Evolutionary conservation across 1,140 invertebrate genomes (phyloP).

Genomic region (Chionoecetes opilio): DNA sequence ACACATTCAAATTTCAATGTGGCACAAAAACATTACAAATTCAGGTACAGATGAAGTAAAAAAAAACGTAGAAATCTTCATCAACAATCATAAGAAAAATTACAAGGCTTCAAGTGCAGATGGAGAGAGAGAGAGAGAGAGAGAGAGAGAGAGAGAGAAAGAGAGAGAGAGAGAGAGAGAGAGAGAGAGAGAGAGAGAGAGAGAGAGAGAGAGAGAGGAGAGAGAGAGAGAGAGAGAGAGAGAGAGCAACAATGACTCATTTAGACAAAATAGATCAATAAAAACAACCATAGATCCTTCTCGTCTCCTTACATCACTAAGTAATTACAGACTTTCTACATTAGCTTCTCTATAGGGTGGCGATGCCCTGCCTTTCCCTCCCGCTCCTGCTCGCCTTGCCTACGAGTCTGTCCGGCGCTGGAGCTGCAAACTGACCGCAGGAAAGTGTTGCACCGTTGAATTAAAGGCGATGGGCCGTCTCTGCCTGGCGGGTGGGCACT

Average conservation of each 20-base stretch:
- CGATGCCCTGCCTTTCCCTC: too few relatives aligned
- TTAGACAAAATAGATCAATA: too few relatives aligned
- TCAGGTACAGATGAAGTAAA: too few relatives aligned
- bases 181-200: background rate
- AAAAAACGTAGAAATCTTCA: background rate
- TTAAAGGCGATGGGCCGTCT: constrained; percentile 24
- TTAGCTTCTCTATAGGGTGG: too few relatives aligned
- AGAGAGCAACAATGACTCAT: too few relatives aligned
- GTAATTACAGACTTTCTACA: too few relatives aligned
- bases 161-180: constrained; percentile 52
- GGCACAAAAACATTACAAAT: too few relatives aligned
- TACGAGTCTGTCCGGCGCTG: background rate
- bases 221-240: too few relatives aligned
- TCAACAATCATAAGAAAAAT: background rate
- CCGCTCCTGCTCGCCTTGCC: background rate
- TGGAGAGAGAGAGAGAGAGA: constrained; percentile 66
- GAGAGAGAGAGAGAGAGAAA: constrained; percentile 70
- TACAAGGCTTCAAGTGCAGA: background rate
- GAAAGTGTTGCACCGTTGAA: constrained; percentile 1
- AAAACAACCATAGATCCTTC: too few relatives aligned
- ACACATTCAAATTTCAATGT: too few relatives aligned
- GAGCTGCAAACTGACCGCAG: background rate
- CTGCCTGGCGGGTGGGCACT: background rate
- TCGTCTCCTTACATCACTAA: too few relatives aligned
- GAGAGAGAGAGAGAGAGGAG: background rate